Conservation (phyloP, 2,888 invertebrate genomes). For the Molanna angustata region DNA sequence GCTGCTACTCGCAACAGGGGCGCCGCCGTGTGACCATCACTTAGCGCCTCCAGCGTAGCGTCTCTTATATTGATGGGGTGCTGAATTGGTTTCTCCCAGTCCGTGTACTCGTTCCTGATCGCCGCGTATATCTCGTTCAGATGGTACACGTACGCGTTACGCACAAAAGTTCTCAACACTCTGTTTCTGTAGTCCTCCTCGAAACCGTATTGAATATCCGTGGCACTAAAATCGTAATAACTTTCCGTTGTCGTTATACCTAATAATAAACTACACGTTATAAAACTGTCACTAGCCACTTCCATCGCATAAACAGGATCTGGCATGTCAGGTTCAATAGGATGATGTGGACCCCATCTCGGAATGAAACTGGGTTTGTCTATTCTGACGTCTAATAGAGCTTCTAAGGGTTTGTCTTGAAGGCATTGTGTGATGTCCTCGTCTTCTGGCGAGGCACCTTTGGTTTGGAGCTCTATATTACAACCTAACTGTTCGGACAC, state of each 20-base stretch:
- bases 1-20: conserved; percentile 70
- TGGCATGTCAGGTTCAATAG: conserved; percentile 28
- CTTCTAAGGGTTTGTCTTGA: conserved; percentile 61
- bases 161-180: conserved; percentile 74
- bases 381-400: conserved; percentile 56
- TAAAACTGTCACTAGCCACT: conserved; percentile 65
- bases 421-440: conserved; percentile 65
- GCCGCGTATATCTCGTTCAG: conserved; percentile 86
- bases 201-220: conserved; percentile 76
- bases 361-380: conserved; percentile 30
- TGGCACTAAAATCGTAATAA: conserved; percentile 69
- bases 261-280: conserved; percentile 67
- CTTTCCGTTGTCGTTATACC: conserved; percentile 77
- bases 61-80: conserved; percentile 83
- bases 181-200: conserved; percentile 76
- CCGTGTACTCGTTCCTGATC: conserved; percentile 86
- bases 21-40: conserved; percentile 80
- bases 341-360: conserved; percentile 31
- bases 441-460: conserved; percentile 38
- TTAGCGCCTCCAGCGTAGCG: conserved; percentile 78
- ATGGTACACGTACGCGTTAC: conserved; percentile 86
- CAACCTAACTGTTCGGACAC: conserved; percentile 56
- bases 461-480: conserved; percentile 27
- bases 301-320: conserved; percentile 51
- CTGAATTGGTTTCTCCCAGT: conserved; percentile 83